Evolutionary conservation across 1,140 invertebrate genomes (phyloP).

Genomic region (Hestina assimilis): DNA sequence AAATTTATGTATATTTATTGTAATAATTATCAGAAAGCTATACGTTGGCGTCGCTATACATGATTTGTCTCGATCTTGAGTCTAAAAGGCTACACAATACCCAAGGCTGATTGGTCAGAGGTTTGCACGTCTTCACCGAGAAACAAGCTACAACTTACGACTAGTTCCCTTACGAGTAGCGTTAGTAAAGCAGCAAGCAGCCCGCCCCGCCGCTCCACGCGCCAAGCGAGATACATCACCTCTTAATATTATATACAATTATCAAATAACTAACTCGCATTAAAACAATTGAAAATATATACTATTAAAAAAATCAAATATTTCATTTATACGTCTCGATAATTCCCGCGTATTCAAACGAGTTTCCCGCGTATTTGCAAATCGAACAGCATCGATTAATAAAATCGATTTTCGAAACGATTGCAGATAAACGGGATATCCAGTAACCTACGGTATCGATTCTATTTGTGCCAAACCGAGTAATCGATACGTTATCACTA

Average conservation of each 20-base stretch:
- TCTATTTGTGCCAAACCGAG: conserved; percentile 55
- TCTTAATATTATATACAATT: conserved; percentile 62
- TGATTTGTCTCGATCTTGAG: conserved; percentile 68
- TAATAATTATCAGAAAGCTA: conserved; percentile 61
- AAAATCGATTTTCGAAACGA: conserved; percentile 3
- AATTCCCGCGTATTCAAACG: not conserved
- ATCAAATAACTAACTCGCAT: conserved; percentile 40
- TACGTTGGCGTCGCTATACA: conserved; percentile 66
- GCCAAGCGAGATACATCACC: conserved; percentile 50
- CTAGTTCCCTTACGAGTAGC: conserved; percentile 59
- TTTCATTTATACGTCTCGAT: conserved; percentile 22
- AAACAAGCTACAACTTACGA: conserved; percentile 69
- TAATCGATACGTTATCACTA: conserved; percentile 57
- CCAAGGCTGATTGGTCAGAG: conserved; percentile 75
- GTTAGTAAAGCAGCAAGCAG: conserved; percentile 65
- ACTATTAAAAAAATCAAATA: conserved; percentile 56
- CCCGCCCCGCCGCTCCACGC: conserved; percentile 44
- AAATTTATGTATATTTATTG: conserved; percentile 34
- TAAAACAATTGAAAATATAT: conserved; percentile 62
- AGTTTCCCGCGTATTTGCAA: not conserved
- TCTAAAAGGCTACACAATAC: conserved; percentile 72
- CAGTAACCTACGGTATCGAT: conserved; percentile 32
- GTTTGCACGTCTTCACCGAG: conserved; percentile 63
- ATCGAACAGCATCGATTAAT: not conserved
- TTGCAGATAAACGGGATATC: not conserved